Base-by-base conservation (phyloP, 2,113 vertebrate species). In the Malaclemys terrapin region DNA sequence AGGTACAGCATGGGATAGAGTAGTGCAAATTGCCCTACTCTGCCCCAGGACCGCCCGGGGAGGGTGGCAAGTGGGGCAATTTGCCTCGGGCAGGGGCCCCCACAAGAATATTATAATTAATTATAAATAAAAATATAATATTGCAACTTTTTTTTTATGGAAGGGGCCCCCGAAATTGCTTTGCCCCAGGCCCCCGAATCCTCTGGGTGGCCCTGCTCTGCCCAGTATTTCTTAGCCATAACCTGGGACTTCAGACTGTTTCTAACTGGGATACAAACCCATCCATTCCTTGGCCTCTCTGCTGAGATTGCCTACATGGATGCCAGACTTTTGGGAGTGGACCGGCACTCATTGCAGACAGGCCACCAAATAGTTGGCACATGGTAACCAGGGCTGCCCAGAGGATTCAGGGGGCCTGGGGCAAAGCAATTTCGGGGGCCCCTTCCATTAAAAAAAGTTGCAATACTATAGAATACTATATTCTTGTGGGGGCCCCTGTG, bases 281-380 rank as follows among this genome's bases (percentile, higher is more conserved):
- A 0, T 31, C 29, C 35, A n/a, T 50, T n/a, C 35, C 52, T 52
- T 24, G 8, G 35, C 72, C 59, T 76, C 0, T 0, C 38, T 69
- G 76, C 52, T 57, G 47, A 25, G 2, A 8, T 76, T 53, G 47
- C 29, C 59, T 35, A 6, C 4, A 0, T 0, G 16, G 0, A 50
- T 42, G 49, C 24, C 47, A 14, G 1, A 72, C 79, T n/a, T 25
- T 49, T 19, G 76, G 17, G 35, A 78, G 8, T 84, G 82, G 49
- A 65, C 38, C 29, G 35, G 91, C 88, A 12, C 22, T 57, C 53
- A 25, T 45, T n/a, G 20, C n/a, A 45, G 10, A 27, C 20, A 0
- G 0, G 11, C 14, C 81, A 8, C 11, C 10, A 45, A 42, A 12
- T 12, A 13, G 5, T 45, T 27, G 25, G 49, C 47, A 1, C 1